phyloP scores from a whole-genome alignment of 2,888 invertebrate genomes.

The Cephonodes hylas region DNA sequence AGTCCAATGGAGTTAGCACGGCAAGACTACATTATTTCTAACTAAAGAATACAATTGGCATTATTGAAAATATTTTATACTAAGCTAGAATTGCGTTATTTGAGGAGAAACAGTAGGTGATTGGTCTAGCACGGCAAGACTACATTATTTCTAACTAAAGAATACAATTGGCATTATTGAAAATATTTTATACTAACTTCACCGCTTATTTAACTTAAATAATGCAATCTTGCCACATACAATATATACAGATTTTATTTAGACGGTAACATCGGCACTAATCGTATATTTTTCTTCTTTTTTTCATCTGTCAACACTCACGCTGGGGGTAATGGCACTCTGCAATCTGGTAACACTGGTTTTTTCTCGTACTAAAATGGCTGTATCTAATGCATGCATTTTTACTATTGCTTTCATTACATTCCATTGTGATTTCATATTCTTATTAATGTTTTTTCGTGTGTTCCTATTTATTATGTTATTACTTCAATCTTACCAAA shows the following conservation, averaged over 20 bases:
- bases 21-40: conserved; percentile 61
- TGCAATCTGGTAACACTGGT: conserved; percentile 78
- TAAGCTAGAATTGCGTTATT: neutral
- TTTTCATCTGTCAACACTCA: conserved; percentile 77
- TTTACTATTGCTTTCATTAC: conserved; percentile 22
- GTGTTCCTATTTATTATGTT: neutral
- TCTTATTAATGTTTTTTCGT: neutral
- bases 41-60: too few species aligned
- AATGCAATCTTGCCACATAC: conserved; percentile 61
- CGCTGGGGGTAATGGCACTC: conserved; percentile 78
- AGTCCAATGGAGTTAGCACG: conserved; percentile 35
- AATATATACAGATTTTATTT: conserved; percentile 8
- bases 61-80: too few species aligned
- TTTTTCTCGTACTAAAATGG: conserved; percentile 61
- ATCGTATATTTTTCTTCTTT: conserved; percentile 69
- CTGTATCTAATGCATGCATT: conserved; percentile 29
- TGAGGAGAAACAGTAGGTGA: neutral
- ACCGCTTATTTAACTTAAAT: conserved; percentile 31
- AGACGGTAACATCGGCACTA: conserved; percentile 52
- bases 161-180: conserved; percentile 5
- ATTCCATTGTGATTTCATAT: conserved; percentile 14
- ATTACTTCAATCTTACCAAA: neutral
- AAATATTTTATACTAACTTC: conserved; percentile 1
- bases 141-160: conserved; percentile 47
- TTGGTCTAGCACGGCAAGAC: conserved; percentile 55